These are phyloP conservation scores for Bradypus variegatus DNA, from an alignment of 2,797 vertebrate species.

Conservation along the genomic window DNA sequence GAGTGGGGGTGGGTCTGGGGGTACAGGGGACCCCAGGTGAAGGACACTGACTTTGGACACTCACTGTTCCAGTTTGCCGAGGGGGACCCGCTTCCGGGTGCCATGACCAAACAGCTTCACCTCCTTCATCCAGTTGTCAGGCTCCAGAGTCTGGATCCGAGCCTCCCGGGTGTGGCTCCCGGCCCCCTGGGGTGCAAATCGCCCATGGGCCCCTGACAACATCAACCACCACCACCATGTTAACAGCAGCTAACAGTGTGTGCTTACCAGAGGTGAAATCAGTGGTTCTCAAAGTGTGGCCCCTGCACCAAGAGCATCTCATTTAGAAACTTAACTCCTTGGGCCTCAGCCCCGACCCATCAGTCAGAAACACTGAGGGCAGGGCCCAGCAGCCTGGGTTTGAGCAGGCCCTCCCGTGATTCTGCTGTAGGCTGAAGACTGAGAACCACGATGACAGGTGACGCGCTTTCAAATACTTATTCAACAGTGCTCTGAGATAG, in stretches of 20 bases:
- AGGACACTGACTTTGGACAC: constrained; percentile 48
- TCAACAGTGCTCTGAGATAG: background rate
- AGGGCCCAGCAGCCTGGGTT: background rate
- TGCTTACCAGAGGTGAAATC: background rate
- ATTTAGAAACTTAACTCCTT: background rate
- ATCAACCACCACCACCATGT: background rate
- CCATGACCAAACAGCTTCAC: constrained; percentile 82
- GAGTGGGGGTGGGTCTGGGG: background rate
- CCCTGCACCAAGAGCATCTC: background rate
- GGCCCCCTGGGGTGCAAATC: constrained; percentile 75
- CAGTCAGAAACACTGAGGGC: background rate
- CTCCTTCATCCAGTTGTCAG: constrained; percentile 86
- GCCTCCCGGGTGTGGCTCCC: constrained; percentile 79
- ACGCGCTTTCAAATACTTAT: background rate
- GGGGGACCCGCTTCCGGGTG: constrained; percentile 78
- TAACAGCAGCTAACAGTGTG: background rate
- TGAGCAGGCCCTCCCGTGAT: background rate
- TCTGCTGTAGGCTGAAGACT: background rate
- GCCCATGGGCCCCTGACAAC: constrained; percentile 84
- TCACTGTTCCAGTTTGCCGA: constrained; percentile 80
- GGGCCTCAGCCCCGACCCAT: background rate
- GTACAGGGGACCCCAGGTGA: background rate
- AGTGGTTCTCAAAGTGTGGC: background rate
- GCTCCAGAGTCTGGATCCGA: constrained; percentile 88
- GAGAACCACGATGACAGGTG: background rate